phyloP scores from a whole-genome alignment of 2,888 invertebrate species.

The Panzeria rudis region DNA sequence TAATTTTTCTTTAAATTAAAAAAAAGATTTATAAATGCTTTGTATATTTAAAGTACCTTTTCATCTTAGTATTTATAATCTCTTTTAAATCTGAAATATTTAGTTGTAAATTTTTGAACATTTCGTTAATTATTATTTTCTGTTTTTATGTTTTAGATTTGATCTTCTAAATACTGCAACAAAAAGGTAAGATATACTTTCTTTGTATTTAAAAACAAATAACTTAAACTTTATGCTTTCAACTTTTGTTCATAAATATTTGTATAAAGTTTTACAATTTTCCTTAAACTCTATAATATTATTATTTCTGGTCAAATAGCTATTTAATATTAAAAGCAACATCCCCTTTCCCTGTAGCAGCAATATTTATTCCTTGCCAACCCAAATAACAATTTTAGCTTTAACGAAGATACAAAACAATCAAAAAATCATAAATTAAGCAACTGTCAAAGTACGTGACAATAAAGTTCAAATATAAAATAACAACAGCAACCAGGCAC shows the following conservation, averaged over 20 bases:
- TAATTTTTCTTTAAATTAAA: too few relatives aligned
- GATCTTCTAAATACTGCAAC: too few relatives aligned
- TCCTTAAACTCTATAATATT: slow-evolving; percentile 4
- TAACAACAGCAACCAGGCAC: slow-evolving; percentile 11
- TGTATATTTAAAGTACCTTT: too few relatives aligned
- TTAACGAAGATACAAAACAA: slow-evolving; percentile 64
- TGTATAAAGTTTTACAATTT: neutral
- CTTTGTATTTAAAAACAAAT: too few relatives aligned
- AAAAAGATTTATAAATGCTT: too few relatives aligned
- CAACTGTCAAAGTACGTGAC: slow-evolving; percentile 73
- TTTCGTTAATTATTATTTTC: too few relatives aligned
- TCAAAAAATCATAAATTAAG: slow-evolving; percentile 72
- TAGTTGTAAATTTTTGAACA: too few relatives aligned
- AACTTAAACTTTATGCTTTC: neutral
- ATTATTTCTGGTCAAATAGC: slow-evolving; percentile 24
- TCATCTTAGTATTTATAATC: too few relatives aligned
- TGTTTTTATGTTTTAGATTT: too few relatives aligned
- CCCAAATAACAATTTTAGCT: slow-evolving; percentile 1
- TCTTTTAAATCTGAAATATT: too few relatives aligned
- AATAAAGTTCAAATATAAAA: slow-evolving; percentile 68
- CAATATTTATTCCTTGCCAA: neutral
- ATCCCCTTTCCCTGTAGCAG: neutral
- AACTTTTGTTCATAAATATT: neutral
- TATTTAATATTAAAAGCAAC: slow-evolving; percentile 28
- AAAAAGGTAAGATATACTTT: too few relatives aligned